These are phyloP conservation scores for Amphiprion ocellaris DNA, from an alignment of 2,113 vertebrate species.

Conservation along the genomic window DNA sequence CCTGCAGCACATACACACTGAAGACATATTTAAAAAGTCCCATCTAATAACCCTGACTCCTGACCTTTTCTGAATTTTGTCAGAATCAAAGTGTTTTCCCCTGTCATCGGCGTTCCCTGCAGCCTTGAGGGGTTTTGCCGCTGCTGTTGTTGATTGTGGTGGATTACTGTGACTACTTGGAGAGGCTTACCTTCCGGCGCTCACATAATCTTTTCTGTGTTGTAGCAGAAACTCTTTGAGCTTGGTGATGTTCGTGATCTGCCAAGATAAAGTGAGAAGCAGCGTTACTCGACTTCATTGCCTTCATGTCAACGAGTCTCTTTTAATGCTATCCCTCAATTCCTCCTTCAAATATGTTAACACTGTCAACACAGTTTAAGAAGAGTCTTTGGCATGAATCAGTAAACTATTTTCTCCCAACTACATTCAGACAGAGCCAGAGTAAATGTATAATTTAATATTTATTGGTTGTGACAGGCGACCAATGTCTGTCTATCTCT, in stretches of 20 bases:
- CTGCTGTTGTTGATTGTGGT: slow-evolving; percentile 39
- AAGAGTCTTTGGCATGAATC: slow-evolving; percentile 36
- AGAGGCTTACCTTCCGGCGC: slow-evolving; percentile 90
- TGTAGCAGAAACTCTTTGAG: slow-evolving; percentile 97
- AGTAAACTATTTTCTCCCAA: slow-evolving; percentile 53
- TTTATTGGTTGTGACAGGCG: slow-evolving; percentile 67
- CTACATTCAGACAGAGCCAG: slow-evolving; percentile 49
- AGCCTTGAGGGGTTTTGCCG: slow-evolving; percentile 31
- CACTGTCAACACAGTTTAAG: slow-evolving; percentile 45
- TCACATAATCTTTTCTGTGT: slow-evolving; percentile 97
- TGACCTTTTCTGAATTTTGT: slow-evolving; percentile 37
- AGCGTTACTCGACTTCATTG: slow-evolving; percentile 37
- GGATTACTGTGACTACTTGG: slow-evolving; percentile 33
- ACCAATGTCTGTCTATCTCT: slow-evolving; percentile 56
- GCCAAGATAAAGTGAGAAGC: slow-evolving; percentile 67
- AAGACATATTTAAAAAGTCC: slow-evolving; percentile 30
- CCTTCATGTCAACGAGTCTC: slow-evolving; percentile 30
- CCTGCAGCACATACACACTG: slow-evolving; percentile 34
- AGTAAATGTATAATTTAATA: slow-evolving; percentile 50
- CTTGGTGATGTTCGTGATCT: slow-evolving; percentile 97
- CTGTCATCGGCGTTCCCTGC: background rate
- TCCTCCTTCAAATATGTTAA: slow-evolving; percentile 24
- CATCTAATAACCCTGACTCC: slow-evolving; percentile 54
- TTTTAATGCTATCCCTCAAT: slow-evolving; percentile 27
- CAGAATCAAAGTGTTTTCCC: slow-evolving; percentile 25